Base-by-base conservation (phyloP, 2,888 invertebrate genomes). In the Phytoseiulus persimilis region DNA sequence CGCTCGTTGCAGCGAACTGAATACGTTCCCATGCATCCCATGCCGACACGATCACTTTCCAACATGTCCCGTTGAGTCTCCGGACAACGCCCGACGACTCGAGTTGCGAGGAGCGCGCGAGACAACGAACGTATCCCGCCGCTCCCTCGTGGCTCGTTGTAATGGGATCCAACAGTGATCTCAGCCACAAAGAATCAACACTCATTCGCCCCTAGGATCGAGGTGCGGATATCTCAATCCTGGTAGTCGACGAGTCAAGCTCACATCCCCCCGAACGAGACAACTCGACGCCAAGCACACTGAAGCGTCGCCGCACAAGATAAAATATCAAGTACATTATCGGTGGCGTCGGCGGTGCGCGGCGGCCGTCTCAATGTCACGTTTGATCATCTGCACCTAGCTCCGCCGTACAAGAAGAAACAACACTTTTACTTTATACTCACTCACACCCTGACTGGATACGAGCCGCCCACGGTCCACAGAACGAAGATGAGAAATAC, bases 361-460 rank as follows among this genome's bases (percentile, higher is more conserved):
- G 65, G 65, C 65, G 18, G 65, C 65, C 65, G 65, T 23, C 18
- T 65, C 65, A 65, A 65, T 65, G 65, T 65, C 65, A 65, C 18
- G 65, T 65, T 65, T 65, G 65, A 65, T 65, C 65, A 65, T 65
- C 65, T 28, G 65, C 65, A 65, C 9, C 65, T 2, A 6, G 5
- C 65, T 2, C 18, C 9, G 39, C 9, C 39, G 39, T 39, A 39
- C 39, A 9, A 39, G 39, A 65, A 6, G 65, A 65, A 65, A 65
- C 65, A 65, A 65, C 65, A 65, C 65, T 65, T 65, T 65, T 65
- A 65, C 65, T 65, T 65, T 65, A 65, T 65, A 65, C 65, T 65
- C 65, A 65, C 65, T 65, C 65, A 65, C 65, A 65, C 65, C 65
- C 65, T 65, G 65, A 46, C 46, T 46, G 46, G 46, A 65, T 28